Percentiles rank a stretch among this genome's conserved stretches.
phyloP scores from a whole-genome alignment of 2,113 vertebrate species.

The Orycteropus afer region DNA sequence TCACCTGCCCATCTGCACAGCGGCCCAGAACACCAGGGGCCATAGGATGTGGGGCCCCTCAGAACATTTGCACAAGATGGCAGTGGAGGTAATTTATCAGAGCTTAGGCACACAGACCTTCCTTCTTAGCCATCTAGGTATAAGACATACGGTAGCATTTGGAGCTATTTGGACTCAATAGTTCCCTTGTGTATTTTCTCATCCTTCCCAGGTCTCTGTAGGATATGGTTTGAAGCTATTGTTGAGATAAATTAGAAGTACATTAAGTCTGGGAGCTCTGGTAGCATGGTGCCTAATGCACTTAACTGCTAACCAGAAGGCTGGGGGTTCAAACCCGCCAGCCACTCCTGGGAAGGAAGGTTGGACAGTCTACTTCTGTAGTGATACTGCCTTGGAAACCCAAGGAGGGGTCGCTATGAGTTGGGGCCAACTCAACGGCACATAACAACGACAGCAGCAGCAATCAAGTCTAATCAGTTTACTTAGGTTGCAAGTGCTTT shows the following conservation, averaged over 20 bases:
- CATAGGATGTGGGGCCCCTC: background rate
- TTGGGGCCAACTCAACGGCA: no score
- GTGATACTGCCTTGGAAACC: no score
- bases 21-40: background rate
- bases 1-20: background rate
- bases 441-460: no score
- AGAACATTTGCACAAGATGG: background rate
- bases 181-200: constrained; percentile 33
- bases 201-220: background rate
- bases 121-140: background rate
- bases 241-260: constrained; percentile 42
- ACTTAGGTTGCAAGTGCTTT: constrained; percentile 1
- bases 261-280: background rate
- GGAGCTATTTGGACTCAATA: background rate
- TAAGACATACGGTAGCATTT: background rate
- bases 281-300: no score
- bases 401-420: no score
- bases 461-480: constrained; percentile 35
- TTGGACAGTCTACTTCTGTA: no score
- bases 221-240: background rate
- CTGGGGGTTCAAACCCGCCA: no score
- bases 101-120: background rate
- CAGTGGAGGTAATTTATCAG: background rate
- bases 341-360: no score
- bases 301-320: no score